A percentile compares a stretch with the other conserved stretches of the same genome.
Conservation (phyloP, 2,797 vertebrate species). For the Galaxias olidus region DNA sequence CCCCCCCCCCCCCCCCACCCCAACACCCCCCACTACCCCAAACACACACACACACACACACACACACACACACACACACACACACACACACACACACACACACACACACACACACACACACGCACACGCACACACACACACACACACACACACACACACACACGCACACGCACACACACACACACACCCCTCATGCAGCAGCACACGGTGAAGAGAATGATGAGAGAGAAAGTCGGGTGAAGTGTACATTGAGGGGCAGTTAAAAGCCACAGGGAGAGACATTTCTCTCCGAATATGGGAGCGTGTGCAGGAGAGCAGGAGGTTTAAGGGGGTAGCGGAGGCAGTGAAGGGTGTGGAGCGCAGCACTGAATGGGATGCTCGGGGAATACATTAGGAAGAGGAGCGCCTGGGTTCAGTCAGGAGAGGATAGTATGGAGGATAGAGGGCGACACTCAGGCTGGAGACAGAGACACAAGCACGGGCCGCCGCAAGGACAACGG, state of each 20-base stretch:
- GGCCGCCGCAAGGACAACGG: no score
- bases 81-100: conserved; percentile 5
- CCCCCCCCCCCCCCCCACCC: conserved; percentile 28
- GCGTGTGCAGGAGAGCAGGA: conserved; percentile 25
- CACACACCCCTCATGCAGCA: background rate
- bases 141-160: conserved; percentile 2
- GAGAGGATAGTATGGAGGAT: background rate
- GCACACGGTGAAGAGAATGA: conserved; percentile 12
- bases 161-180: conserved; percentile 3
- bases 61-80: conserved; percentile 4
- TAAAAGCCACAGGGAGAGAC: conserved; percentile 23
- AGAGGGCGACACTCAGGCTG: background rate
- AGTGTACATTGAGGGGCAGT: background rate
- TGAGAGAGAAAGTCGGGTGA: conserved; percentile 32
- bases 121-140: conserved; percentile 4
- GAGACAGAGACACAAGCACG: background rate
- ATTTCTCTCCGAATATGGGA: background rate
- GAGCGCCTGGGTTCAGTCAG: background rate
- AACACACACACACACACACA: conserved; percentile 4
- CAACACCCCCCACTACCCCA: conserved; percentile 15
- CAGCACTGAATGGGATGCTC: background rate
- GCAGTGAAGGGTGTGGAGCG: conserved; percentile 7
- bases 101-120: conserved; percentile 4
- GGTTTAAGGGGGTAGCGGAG: conserved; percentile 18
- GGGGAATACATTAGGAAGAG: background rate